Conservation (phyloP, 2,888 invertebrate genomes). For the Platycheirus albimanus region DNA sequence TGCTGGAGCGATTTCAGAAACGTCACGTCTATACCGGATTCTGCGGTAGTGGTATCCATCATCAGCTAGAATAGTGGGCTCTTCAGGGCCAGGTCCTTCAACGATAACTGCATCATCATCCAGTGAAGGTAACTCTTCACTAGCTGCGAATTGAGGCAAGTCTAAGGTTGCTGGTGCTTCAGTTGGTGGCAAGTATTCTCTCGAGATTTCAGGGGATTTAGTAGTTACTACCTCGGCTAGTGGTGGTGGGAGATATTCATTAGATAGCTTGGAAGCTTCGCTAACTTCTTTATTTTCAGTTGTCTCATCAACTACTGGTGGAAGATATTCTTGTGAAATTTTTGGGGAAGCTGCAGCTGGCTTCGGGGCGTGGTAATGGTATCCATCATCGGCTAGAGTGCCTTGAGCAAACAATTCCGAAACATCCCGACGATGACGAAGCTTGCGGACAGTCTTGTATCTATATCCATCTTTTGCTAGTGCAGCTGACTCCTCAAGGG, state of each 20-base stretch:
- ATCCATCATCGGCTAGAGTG: constrained; percentile 76
- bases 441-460: constrained; percentile 72
- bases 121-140: constrained; percentile 28
- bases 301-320: constrained; percentile 76
- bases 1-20: constrained; percentile 28
- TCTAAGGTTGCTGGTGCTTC: constrained; percentile 28
- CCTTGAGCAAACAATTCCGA: constrained; percentile 77
- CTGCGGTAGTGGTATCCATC: constrained; percentile 50
- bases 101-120: constrained; percentile 47
- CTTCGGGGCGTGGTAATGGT: constrained; percentile 72
- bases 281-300: constrained; percentile 39
- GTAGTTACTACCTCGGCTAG: background rate
- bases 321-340: constrained; percentile 74
- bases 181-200: constrained; percentile 55
- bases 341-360: constrained; percentile 6
- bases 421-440: constrained; percentile 78
- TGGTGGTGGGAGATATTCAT: constrained; percentile 72
- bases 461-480: constrained; percentile 73
- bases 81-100: constrained; percentile 30
- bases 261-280: constrained; percentile 19
- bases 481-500: constrained; percentile 51
- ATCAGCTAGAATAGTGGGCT: constrained; percentile 40
- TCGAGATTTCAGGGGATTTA: constrained; percentile 9
- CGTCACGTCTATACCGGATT: constrained; percentile 53
- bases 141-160: constrained; percentile 14